Conservation (phyloP, 2,888 invertebrate species). For the Rhodophaea formosa region DNA sequence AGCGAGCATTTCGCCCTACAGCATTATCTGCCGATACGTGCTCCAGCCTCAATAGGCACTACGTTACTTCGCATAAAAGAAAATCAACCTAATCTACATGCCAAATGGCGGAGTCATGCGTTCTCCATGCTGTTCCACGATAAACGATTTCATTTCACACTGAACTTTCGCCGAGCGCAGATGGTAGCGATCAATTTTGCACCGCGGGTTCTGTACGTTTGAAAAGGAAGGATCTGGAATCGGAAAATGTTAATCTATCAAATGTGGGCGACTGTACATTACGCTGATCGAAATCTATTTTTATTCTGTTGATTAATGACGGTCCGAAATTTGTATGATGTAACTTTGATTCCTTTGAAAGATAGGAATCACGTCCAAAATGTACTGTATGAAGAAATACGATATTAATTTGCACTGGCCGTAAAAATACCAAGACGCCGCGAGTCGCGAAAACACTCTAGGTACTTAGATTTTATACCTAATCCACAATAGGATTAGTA, state of each 20-base stretch:
- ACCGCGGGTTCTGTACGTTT: constrained; percentile 5
- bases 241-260: constrained; percentile 12
- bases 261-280: too few relatives aligned
- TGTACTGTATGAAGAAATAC: too few relatives aligned
- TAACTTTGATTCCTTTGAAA: too few relatives aligned
- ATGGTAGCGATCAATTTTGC: constrained; percentile 14
- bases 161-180: constrained; percentile 31
- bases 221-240: not conserved
- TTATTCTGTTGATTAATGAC: not conserved
- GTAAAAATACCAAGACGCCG: too few relatives aligned
- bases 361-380: too few relatives aligned
- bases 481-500: too few relatives aligned
- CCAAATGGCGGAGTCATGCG: constrained; percentile 39
- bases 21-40: constrained; percentile 11
- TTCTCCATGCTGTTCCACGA: constrained; percentile 48
- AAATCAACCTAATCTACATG: constrained; percentile 47
- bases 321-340: not conserved
- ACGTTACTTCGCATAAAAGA: constrained; percentile 18
- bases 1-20: constrained; percentile 1
- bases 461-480: too few relatives aligned
- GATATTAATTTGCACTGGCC: too few relatives aligned
- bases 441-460: too few relatives aligned
- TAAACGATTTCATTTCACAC: constrained; percentile 54
- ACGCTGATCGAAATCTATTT: constrained; percentile 8
- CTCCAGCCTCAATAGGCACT: constrained; percentile 8